A percentile compares a stretch with the other conserved stretches of the same genome.
These are phyloP conservation scores for Cheilosia impressa DNA, from an alignment of 2,888 invertebrate species.

Conservation along the genomic window DNA sequence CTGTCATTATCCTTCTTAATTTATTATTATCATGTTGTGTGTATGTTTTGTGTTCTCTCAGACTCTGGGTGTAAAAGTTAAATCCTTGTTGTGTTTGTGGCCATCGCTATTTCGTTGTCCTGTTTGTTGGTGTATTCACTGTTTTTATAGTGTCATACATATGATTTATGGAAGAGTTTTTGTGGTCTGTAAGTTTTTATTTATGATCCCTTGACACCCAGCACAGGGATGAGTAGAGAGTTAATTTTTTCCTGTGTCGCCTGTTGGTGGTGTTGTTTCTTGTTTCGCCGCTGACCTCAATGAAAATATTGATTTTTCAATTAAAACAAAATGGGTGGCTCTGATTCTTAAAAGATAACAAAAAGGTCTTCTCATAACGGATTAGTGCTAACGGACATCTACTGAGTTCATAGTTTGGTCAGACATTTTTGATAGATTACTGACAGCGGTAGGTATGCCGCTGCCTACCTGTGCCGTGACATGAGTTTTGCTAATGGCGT, in stretches of 20 bases:
- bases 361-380: too few species aligned
- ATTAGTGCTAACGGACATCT: too few species aligned
- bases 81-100: constrained; percentile 60
- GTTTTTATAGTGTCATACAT: constrained; percentile 68
- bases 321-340: constrained; percentile 16
- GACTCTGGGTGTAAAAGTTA: constrained; percentile 43
- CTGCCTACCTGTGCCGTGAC: too few species aligned
- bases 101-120: constrained; percentile 16
- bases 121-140: constrained; percentile 41
- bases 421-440: too few species aligned
- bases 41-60: constrained; percentile 10
- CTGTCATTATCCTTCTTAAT: constrained; percentile 74
- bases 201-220: constrained; percentile 61
- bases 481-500: too few species aligned
- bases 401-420: too few species aligned
- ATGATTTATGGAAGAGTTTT: constrained; percentile 72
- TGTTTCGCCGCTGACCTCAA: constrained; percentile 55
- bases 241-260: constrained; percentile 43
- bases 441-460: too few species aligned
- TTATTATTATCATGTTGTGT: constrained; percentile 69
- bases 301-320: constrained; percentile 54
- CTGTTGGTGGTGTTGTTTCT: constrained; percentile 14
- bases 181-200: constrained; percentile 63
- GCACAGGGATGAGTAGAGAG: constrained; percentile 36
- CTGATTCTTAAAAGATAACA: not conserved